These are phyloP conservation scores for Elaphurus davidianus DNA, from an alignment of 2,113 vertebrate species.

Conservation along the genomic window DNA sequence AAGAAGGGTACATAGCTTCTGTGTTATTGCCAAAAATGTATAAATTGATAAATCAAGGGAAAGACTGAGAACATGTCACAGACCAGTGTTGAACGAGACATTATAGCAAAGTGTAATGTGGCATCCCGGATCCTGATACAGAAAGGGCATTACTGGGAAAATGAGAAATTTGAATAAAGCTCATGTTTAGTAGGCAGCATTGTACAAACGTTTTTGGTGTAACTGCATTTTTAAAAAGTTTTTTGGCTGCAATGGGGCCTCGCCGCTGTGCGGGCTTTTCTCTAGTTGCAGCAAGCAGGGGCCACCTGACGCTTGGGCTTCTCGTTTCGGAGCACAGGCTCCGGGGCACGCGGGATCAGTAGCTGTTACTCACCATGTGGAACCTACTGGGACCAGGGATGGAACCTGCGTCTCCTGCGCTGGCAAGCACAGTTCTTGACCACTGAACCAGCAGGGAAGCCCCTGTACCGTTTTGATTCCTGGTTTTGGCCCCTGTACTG, in stretches of 20 bases:
- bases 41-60: background rate
- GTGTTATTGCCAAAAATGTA: background rate
- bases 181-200: background rate
- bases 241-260: background rate
- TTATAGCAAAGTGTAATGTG: background rate
- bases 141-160: background rate
- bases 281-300: background rate
- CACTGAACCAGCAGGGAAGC: background rate
- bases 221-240: background rate
- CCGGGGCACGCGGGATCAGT: background rate
- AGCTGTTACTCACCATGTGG: background rate
- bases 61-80: background rate
- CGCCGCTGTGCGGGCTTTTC: background rate
- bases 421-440: background rate
- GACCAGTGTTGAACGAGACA: background rate
- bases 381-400: background rate
- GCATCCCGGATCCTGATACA: background rate
- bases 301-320: background rate
- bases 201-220: fast-evolving
- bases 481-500: background rate
- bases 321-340: background rate
- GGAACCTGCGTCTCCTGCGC: background rate
- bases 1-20: background rate
- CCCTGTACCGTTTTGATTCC: background rate
- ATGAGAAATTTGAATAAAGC: background rate